Conservation (phyloP, 1,140 invertebrate genomes). For the Hestina assimilis region DNA sequence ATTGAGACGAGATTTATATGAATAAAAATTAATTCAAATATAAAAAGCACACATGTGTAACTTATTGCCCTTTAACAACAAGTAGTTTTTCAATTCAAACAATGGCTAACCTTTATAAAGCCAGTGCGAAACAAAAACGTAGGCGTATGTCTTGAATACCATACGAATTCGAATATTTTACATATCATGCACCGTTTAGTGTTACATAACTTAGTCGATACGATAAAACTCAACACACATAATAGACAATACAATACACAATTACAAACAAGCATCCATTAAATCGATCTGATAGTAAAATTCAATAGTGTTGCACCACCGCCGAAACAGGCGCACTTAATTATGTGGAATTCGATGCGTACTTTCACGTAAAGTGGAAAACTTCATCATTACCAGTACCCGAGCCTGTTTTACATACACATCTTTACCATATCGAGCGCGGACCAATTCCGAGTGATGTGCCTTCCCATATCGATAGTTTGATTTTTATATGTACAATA, state of each 20-base stretch:
- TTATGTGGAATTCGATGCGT: constrained; percentile 25
- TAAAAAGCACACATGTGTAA: too few relatives aligned
- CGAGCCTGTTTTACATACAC: constrained; percentile 67
- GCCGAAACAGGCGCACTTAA: constrained; percentile 35
- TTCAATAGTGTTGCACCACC: constrained; percentile 23
- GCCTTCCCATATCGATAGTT: constrained; percentile 11
- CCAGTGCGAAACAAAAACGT: too few relatives aligned
- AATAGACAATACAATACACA: constrained; percentile 15
- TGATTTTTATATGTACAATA: not conserved
- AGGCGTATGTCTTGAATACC: not conserved
- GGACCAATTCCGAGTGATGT: constrained; percentile 52
- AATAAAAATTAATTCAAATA: too few relatives aligned
- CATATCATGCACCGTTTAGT: constrained; percentile 2
- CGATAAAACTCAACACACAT: constrained; percentile 13
- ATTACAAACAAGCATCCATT: constrained; percentile 23
- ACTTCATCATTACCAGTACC: constrained; percentile 56
- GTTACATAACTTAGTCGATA: constrained; percentile 9
- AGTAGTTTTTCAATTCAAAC: too few relatives aligned
- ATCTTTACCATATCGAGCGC: constrained; percentile 54
- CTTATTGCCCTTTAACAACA: too few relatives aligned
- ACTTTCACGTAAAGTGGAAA: constrained; percentile 59
- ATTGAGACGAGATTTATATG: too few relatives aligned
- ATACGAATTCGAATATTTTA: not conserved
- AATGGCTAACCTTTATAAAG: too few relatives aligned
- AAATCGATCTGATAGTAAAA: constrained; percentile 20